Evolutionary conservation across 1,140 invertebrate genomes (phyloP), one percentile per base, ranked within the genome.

Genomic region (Ridgeia piscesae): DNA sequence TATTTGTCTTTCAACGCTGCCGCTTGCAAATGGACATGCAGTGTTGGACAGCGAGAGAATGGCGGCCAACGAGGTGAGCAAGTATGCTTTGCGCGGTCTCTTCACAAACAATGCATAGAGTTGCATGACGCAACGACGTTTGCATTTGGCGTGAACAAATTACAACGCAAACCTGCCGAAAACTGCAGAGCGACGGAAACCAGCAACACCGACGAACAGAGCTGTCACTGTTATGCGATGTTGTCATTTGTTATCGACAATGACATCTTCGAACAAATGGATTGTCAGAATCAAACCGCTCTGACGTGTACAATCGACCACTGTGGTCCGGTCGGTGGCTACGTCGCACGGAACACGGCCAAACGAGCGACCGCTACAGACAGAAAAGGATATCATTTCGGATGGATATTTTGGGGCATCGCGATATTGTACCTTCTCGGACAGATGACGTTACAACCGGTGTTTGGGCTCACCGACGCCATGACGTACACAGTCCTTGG

Each of bases 381-480:
- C 1, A 35, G 58, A 77, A 35, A 8, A 14, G 35, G 33, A 35
- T 17, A 9, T 35, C 33, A 35, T 33, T 92, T 42, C 48, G 92
- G 92, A 6, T 33, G 33, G 34, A 92, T 91, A 21, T 95, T 95
- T 92, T 94, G 94, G 94, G 42, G 94, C 4, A 93, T 94, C 91
- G 89, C 94, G 6, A 91, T 93, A 21, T 93, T 94, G 34, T 92
- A 92, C 31, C 92, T 94, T 8, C 58, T 95, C n/a, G 92, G 92
- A 92, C 92, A 93, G 33, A 93, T 92, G 17, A 77, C 92, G 1
- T 90, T 93, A 89, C 92, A 92, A 89, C 94, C 95, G 1, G 33
- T 92, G n/a, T 92, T 93, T 33, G 93, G 93, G 27, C 90, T 95
- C 6, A 91, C 92, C 17, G 94, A 95, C 92, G 93, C 94, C n/a